Evolutionary conservation across 2,113 vertebrate species (phyloP).

Genomic region (Spermophilus dauricus): DNA sequence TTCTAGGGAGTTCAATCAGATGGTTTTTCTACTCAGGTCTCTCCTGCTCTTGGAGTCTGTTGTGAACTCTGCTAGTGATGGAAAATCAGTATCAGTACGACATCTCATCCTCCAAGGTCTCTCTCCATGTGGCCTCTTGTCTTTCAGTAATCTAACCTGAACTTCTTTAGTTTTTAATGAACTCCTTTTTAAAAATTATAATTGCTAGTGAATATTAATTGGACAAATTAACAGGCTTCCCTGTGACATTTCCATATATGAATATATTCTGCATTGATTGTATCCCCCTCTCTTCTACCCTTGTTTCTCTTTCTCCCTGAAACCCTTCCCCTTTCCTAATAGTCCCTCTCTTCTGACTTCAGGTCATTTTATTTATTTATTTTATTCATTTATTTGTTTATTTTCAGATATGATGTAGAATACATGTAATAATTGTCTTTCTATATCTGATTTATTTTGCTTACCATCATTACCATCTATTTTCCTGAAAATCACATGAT

Average conservation of each 20-base stretch:
- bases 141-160: background rate
- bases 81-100: background rate
- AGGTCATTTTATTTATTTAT: background rate
- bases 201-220: background rate
- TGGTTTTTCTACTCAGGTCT: background rate
- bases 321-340: too few relatives aligned
- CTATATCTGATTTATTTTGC: background rate
- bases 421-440: background rate
- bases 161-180: background rate
- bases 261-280: background rate
- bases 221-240: background rate
- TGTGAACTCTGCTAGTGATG: background rate
- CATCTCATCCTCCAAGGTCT: background rate
- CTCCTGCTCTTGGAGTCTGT: background rate
- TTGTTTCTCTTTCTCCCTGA: background rate
- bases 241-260: background rate
- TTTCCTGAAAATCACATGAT: background rate
- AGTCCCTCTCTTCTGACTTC: background rate
- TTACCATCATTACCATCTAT: background rate
- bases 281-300: background rate
- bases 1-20: background rate
- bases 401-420: background rate
- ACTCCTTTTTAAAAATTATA: background rate
- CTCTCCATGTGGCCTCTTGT: background rate
- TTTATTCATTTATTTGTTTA: too few relatives aligned